Percentiles rank a stretch among this genome's conserved stretches.
These are phyloP conservation scores for Byasa hedistus DNA, from an alignment of 2,888 invertebrate species.

Conservation along the genomic window DNA sequence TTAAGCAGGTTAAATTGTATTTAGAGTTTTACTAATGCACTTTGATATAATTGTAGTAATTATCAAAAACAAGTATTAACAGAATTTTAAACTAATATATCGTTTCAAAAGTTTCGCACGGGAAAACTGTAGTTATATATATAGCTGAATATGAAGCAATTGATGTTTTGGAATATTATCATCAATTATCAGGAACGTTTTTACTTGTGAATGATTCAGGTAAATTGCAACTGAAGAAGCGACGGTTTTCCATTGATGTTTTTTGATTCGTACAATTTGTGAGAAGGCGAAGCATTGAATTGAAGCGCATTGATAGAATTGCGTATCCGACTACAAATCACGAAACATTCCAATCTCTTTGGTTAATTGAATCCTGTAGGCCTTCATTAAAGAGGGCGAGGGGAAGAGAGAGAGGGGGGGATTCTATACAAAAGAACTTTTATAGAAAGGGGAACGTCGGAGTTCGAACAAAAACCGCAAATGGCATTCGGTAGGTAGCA, in stretches of 20 bases:
- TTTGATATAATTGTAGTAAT: too few species aligned
- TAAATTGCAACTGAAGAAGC: not conserved
- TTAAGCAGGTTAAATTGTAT: too few species aligned
- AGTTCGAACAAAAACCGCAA: constrained; percentile 70
- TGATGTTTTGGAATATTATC: not conserved
- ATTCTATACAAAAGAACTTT: constrained; percentile 70
- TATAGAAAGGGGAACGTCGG: constrained; percentile 57
- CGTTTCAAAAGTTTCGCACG: too few species aligned
- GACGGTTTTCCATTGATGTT: not conserved
- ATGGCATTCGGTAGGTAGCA: constrained; percentile 63
- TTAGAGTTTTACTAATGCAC: too few species aligned
- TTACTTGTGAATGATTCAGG: not conserved
- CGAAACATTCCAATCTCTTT: constrained; percentile 73
- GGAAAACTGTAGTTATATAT: not conserved
- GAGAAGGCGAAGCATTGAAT: constrained; percentile 40
- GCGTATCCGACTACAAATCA: constrained; percentile 66
- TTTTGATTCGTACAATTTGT: constrained; percentile 24
- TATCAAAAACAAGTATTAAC: too few species aligned
- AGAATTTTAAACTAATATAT: too few species aligned
- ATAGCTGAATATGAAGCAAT: not conserved
- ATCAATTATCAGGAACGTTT: not conserved
- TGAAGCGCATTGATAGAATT: constrained; percentile 65
- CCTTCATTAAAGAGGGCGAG: constrained; percentile 69
- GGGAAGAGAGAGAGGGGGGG: constrained; percentile 36
- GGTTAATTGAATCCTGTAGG: constrained; percentile 76